Evolutionary conservation across 2,113 vertebrate genomes (phyloP).

Genomic region (Pycnonotus jocosus): DNA sequence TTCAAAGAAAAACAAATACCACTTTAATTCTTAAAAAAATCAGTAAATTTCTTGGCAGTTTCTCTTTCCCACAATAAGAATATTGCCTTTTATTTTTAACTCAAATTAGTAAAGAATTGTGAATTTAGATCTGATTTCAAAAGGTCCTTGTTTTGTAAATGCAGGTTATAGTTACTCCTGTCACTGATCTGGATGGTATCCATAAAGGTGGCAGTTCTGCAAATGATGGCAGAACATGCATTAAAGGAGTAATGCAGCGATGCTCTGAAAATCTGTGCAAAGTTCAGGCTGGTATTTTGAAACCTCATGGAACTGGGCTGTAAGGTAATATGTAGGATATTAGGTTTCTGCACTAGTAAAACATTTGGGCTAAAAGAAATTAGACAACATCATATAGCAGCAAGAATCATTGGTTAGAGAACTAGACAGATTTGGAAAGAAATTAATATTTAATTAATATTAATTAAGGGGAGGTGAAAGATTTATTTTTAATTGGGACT

Average conservation of each 20-base stretch:
- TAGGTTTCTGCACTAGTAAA: background rate
- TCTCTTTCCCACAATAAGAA: background rate
- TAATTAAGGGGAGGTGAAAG: background rate
- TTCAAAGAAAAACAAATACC: background rate
- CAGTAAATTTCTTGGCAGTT: background rate
- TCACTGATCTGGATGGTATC: background rate
- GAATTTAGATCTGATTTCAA: background rate
- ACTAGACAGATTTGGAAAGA: background rate
- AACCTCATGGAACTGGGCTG: background rate
- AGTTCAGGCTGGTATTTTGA: background rate
- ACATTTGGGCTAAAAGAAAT: background rate
- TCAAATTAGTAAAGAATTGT: background rate
- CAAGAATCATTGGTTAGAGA: background rate
- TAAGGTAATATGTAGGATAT: background rate
- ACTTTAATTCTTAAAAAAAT: background rate
- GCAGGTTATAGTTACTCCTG: background rate
- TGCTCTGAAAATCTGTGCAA: background rate
- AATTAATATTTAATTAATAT: background rate
- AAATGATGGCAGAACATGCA: background rate
- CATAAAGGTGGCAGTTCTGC: background rate
- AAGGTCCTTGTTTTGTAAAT: background rate
- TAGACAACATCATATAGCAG: background rate
- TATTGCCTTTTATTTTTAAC: background rate
- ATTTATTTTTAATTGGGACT: background rate
- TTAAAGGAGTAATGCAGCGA: background rate